These are phyloP conservation scores for Drosophila watanabei DNA, from an alignment of 1,140 invertebrate species.

Conservation along the genomic window DNA sequence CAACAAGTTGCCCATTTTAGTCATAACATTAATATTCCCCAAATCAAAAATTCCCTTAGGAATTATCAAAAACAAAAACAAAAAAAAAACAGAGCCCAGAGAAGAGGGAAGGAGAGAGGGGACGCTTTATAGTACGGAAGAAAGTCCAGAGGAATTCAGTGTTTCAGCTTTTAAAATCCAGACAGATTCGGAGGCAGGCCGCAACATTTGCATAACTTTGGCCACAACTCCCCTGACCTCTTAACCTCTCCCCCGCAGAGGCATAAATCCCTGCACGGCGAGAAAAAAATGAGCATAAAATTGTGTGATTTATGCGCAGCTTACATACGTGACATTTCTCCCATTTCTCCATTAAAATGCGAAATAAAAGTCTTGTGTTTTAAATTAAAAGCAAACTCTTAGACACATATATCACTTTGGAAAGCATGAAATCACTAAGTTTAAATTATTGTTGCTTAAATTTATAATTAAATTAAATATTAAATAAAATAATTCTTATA, in stretches of 20 bases:
- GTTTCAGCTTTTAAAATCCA: conserved; percentile 36
- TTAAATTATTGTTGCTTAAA: not conserved
- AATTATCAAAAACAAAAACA: conserved; percentile 22
- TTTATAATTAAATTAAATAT: not conserved
- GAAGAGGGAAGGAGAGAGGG: not conserved
- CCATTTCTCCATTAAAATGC: not conserved
- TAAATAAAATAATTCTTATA: not conserved
- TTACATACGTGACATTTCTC: conserved; percentile 4
- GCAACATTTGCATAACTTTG: conserved; percentile 60
- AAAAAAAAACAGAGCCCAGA: not conserved
- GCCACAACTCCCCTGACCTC: conserved; percentile 27
- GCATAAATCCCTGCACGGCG: conserved; percentile 9
- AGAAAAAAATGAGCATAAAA: not conserved
- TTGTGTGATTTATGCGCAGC: conserved; percentile 7
- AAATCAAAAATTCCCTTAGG: conserved; percentile 52
- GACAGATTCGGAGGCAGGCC: conserved; percentile 41
- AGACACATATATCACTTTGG: not conserved
- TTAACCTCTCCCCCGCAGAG: not conserved
- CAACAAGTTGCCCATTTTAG: conserved; percentile 17
- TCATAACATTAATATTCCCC: conserved; percentile 33
- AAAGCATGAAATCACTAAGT: too few relatives aligned
- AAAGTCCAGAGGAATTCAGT: conserved; percentile 12
- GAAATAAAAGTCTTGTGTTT: not conserved
- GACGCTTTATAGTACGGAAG: conserved; percentile 8
- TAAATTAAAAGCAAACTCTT: not conserved